A percentile compares a stretch with the other conserved stretches of the same genome.
Conservation (phyloP, 2,797 vertebrate genomes). For the Oryzias dopingdopingensis region DNA sequence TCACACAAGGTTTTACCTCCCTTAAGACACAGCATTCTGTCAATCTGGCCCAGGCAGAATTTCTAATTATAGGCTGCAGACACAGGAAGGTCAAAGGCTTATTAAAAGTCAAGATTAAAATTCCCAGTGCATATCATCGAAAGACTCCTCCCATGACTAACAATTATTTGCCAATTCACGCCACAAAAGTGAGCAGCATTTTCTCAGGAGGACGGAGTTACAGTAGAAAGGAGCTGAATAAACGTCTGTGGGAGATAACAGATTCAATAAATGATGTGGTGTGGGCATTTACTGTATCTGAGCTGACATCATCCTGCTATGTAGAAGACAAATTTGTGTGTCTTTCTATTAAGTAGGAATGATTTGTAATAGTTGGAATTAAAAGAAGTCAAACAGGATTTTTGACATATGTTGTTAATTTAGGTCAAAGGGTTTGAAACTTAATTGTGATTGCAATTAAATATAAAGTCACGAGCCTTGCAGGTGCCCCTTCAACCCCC, state of each 20-base stretch:
- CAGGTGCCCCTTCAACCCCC: no score
- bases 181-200: slow-evolving; percentile 54
- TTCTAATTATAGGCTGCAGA: slow-evolving; percentile 84
- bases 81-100: slow-evolving; percentile 82
- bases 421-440: no score
- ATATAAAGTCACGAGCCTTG: no score
- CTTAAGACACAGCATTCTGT: slow-evolving; percentile 77
- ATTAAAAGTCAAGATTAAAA: slow-evolving; percentile 84
- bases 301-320: slow-evolving; percentile 20
- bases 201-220: slow-evolving; percentile 46
- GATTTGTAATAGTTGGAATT: no score
- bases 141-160: slow-evolving; percentile 64
- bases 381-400: no score
- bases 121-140: slow-evolving; percentile 73
- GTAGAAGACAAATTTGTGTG: no score
- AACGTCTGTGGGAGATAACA: slow-evolving; percentile 8
- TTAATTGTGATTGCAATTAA: no score
- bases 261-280: slow-evolving; percentile 23
- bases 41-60: slow-evolving; percentile 77
- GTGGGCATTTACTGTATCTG: slow-evolving; percentile 30
- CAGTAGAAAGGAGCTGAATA: slow-evolving; percentile 20
- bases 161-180: slow-evolving; percentile 76
- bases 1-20: slow-evolving; percentile 73
- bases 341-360: no score
- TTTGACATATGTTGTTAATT: no score